Base-by-base conservation (phyloP, 1,140 invertebrate genomes). In the Carposina sasakii region DNA sequence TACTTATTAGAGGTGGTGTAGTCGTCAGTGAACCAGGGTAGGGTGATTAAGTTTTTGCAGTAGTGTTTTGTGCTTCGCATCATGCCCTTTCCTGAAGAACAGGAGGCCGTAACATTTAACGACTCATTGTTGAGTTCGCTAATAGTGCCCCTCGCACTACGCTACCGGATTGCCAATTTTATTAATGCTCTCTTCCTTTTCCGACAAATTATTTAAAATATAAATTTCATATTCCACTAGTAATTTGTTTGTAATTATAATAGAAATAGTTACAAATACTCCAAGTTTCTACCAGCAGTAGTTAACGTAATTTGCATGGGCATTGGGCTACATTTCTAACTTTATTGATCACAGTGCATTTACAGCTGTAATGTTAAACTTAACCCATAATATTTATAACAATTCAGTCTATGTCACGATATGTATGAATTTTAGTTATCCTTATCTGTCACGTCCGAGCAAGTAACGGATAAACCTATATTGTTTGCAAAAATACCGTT, bases 91-190 rank as follows among this genome's bases (percentile, higher is more conserved):
- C 49, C 44, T 67, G 58, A 21, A 53, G 48, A 65, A 76, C 71
- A 75, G 71, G 60, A 42, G 68, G 62, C 58, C 75, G 59, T 83
- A 65, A 77, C 51, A 36, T 48, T 71, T 81, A 70, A 83, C 72
- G 76, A 76, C 64, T 66, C 68, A 83, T 83, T 83, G 79, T 83
- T 42, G 52, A 60, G 36, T 70, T 71, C 41, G 64, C 69, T 74
- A 77, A 71, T 67, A 59, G 63, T 57, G 45, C 54, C 52, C 40
- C 33, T 58, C 49, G 55, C 55, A 33, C 41, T 51, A 40, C 52
- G 56, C 42, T 43, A 31, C 45, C 48, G 37, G 48, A 49, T 53
- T 58, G 56, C 45, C 55, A 59, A 63, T 60, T 57, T 48, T 22
- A 46, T 50, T 48, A 48, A 22, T 40, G 48, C 44, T 49, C 48